Conservation (phyloP, 2,888 invertebrate species). For the Teinopalpus imperialis region DNA sequence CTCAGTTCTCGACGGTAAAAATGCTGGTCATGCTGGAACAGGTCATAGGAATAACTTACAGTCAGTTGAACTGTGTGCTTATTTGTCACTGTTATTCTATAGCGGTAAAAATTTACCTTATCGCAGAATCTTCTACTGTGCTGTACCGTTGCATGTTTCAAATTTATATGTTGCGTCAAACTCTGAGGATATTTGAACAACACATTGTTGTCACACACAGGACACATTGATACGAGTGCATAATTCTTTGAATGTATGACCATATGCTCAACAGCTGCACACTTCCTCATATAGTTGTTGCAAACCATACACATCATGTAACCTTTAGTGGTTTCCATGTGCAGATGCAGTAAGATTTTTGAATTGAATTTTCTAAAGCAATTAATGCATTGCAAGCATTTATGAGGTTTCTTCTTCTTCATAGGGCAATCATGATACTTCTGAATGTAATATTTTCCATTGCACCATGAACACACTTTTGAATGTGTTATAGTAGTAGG, state of each 20-base stretch:
- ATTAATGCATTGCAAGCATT: background rate
- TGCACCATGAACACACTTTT: background rate
- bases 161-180: background rate
- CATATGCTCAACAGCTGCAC: background rate
- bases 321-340: background rate
- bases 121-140: background rate
- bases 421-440: conserved; percentile 9
- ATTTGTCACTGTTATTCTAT: no score
- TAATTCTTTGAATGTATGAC: conserved; percentile 4
- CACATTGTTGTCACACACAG: background rate
- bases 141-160: no score
- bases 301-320: background rate
- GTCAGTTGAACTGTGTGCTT: no score
- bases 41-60: no score
- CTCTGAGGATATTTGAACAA: background rate
- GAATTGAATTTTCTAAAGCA: conserved; percentile 1
- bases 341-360: background rate
- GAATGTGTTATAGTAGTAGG: background rate
- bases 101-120: no score
- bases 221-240: background rate
- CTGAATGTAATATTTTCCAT: background rate
- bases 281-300: background rate
- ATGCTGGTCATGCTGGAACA: no score
- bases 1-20: no score
- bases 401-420: background rate